These are phyloP conservation scores for Tetranychus piercei DNA, from an alignment of 2,888 invertebrate genomes.

Conservation along the genomic window DNA sequence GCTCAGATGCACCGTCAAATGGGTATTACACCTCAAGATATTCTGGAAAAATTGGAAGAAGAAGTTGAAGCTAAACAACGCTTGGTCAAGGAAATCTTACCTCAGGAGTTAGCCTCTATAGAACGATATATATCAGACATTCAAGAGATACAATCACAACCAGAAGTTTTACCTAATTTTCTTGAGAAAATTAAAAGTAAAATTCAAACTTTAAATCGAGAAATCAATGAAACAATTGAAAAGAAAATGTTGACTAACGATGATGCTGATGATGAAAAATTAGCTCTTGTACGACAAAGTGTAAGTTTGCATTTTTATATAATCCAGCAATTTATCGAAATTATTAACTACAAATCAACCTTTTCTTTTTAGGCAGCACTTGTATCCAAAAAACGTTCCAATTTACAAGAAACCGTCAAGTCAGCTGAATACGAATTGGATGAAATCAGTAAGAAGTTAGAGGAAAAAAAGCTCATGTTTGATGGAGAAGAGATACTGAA, in stretches of 20 bases:
- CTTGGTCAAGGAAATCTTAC: slow-evolving; percentile 57
- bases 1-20: neutral
- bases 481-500: slow-evolving; percentile 50
- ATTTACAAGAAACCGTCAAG: slow-evolving; percentile 44
- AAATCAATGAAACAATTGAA: slow-evolving; percentile 53
- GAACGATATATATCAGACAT: slow-evolving; percentile 47
- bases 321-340: neutral
- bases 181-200: slow-evolving; percentile 27
- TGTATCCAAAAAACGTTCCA: slow-evolving; percentile 33
- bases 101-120: slow-evolving; percentile 47
- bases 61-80: slow-evolving; percentile 55
- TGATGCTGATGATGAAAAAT: slow-evolving; percentile 46
- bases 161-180: slow-evolving; percentile 8
- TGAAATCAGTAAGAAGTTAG: slow-evolving; percentile 12
- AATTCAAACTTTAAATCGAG: slow-evolving; percentile 38
- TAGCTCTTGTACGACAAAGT: slow-evolving; percentile 66
- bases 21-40: neutral
- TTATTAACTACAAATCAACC: neutral
- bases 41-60: slow-evolving; percentile 49
- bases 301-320: slow-evolving; percentile 27
- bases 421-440: slow-evolving; percentile 34
- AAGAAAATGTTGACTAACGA: slow-evolving; percentile 47
- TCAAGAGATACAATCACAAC: slow-evolving; percentile 16
- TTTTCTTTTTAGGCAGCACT: slow-evolving; percentile 6
- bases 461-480: neutral